Evolutionary conservation across 2,888 invertebrate genomes (phyloP).

Genomic region (Hypena proboscidalis): DNA sequence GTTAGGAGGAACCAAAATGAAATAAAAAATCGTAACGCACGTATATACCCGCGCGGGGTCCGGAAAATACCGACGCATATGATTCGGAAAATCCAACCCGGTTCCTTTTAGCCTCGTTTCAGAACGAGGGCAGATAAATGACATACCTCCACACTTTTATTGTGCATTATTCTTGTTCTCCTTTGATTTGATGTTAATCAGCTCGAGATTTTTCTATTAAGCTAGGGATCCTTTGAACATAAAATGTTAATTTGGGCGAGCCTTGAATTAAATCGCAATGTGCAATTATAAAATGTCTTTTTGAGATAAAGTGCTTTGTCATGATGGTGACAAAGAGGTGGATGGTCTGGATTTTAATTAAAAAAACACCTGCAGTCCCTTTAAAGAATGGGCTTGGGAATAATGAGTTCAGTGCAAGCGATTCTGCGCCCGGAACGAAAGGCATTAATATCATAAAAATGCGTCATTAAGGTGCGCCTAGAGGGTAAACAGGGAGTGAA

Average conservation of each 20-base stretch:
- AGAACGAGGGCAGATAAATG: slow-evolving; percentile 33
- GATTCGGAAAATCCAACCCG: slow-evolving; percentile 52
- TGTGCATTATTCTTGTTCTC: slow-evolving; percentile 32
- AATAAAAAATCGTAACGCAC: slow-evolving; percentile 51
- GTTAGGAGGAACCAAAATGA: slow-evolving; percentile 54
- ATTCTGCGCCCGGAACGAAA: neutral
- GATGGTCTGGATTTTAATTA: neutral
- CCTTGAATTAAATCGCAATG: slow-evolving; percentile 1
- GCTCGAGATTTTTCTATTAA: slow-evolving; percentile 27
- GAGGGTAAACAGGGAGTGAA: slow-evolving; percentile 12
- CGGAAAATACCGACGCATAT: slow-evolving; percentile 50
- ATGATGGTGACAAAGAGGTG: too few species aligned
- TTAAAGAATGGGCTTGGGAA: neutral
- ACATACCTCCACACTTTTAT: slow-evolving; percentile 37
- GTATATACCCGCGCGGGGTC: slow-evolving; percentile 36
- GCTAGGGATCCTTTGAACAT: slow-evolving; percentile 16
- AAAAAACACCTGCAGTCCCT: neutral
- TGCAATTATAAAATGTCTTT: neutral
- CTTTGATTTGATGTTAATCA: slow-evolving; percentile 41
- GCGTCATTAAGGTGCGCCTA: slow-evolving; percentile 10
- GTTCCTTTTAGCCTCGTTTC: slow-evolving; percentile 38
- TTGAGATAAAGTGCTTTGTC: neutral
- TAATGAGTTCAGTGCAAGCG: neutral
- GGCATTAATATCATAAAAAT: slow-evolving; percentile 2
- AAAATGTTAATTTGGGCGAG: slow-evolving; percentile 31